phyloP scores from a whole-genome alignment of 2,797 vertebrate species.

The Rousettus madagascariensis region DNA sequence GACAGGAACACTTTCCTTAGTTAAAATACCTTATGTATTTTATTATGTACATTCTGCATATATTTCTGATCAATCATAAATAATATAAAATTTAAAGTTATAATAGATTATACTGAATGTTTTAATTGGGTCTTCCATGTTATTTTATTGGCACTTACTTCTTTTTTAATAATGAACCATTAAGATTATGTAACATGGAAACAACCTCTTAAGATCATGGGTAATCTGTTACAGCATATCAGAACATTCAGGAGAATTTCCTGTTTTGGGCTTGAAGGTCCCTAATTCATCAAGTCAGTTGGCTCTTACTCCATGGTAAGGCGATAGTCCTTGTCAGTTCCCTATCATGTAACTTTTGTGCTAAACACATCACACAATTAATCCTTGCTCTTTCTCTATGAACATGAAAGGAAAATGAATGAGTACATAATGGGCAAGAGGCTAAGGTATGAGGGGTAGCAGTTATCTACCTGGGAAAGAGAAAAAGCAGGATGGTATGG shows the following conservation, averaged over 20 bases:
- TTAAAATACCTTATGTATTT: neutral
- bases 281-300: neutral
- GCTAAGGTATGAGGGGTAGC: neutral
- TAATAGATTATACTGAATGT: neutral
- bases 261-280: neutral
- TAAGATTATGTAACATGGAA: neutral
- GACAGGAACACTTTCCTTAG: neutral
- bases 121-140: neutral
- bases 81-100: neutral
- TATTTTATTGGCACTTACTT: neutral
- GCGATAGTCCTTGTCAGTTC: neutral
- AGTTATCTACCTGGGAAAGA: neutral
- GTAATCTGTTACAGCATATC: neutral
- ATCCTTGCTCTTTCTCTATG: neutral
- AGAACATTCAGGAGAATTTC: neutral
- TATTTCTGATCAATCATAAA: neutral
- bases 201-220: neutral
- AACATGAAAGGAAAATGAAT: neutral
- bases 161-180: neutral
- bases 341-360: neutral
- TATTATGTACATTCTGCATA: neutral
- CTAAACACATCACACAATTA: constrained; percentile 1
- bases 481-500: neutral
- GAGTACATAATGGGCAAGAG: neutral
- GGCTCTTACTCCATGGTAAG: neutral